Conservation (phyloP, 1,140 invertebrate genomes). For the Lethocerus indicus region DNA sequence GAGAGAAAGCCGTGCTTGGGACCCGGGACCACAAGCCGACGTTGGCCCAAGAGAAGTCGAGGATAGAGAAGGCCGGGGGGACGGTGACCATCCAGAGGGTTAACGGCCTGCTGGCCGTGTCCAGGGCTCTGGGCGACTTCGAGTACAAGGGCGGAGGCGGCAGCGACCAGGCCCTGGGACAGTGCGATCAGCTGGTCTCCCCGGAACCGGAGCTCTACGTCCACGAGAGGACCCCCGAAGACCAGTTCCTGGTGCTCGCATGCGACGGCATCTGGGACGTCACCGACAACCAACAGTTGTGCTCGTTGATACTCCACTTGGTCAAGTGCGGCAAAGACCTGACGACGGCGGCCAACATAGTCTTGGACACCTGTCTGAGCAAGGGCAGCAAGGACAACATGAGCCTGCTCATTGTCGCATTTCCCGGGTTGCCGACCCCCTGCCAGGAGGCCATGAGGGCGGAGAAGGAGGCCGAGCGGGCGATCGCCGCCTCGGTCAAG, state of each 20-base stretch:
- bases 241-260: slow-evolving; percentile 94
- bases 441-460: too few species aligned
- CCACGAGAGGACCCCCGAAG: slow-evolving; percentile 44
- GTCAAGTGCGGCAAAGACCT: too few species aligned
- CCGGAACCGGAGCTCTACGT: slow-evolving; percentile 89
- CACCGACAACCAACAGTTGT: slow-evolving; percentile 88
- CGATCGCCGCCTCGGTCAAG: too few species aligned
- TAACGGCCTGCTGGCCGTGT: slow-evolving; percentile 85
- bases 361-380: too few species aligned
- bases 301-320: too few species aligned
- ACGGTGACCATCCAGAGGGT: slow-evolving; percentile 96
- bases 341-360: too few species aligned
- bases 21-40: slow-evolving; percentile 92
- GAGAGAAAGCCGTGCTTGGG: slow-evolving; percentile 61
- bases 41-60: slow-evolving; percentile 73
- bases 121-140: slow-evolving; percentile 91
- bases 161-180: slow-evolving; percentile 35
- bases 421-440: too few species aligned
- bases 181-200: slow-evolving; percentile 79
- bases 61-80: slow-evolving; percentile 91
- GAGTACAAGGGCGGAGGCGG: slow-evolving; percentile 92
- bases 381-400: too few species aligned
- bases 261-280: slow-evolving; percentile 99
- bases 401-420: too few species aligned
- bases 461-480: too few species aligned